A percentile compares a stretch with the other conserved stretches of the same genome.
These are phyloP conservation scores for Syrista parreyssii DNA, from an alignment of 2,888 invertebrate species.

Conservation along the genomic window DNA sequence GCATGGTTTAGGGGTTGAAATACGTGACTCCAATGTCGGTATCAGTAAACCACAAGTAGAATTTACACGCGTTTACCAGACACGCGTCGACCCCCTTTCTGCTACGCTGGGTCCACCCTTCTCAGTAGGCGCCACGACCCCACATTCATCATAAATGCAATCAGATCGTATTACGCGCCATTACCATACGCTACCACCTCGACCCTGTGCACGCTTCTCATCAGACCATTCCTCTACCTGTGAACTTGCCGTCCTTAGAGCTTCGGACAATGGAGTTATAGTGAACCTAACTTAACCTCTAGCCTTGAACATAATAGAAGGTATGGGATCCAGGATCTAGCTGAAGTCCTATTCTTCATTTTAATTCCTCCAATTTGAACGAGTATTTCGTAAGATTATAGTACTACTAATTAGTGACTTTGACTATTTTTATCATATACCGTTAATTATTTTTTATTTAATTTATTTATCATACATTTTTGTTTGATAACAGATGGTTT, in stretches of 20 bases:
- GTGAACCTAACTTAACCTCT: background rate
- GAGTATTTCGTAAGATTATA: background rate
- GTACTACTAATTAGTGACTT: background rate
- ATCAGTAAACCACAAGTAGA: conserved; percentile 49
- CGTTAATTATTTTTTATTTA: background rate
- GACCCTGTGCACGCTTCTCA: conserved; percentile 1
- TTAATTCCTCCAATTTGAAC: background rate
- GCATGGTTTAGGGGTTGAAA: background rate
- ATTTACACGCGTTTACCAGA: conserved; percentile 40
- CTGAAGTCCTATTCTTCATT: background rate
- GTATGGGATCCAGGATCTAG: background rate
- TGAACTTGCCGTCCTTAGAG: background rate
- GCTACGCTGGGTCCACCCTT: conserved; percentile 12
- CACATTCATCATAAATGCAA: conserved; percentile 53
- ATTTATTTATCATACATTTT: background rate
- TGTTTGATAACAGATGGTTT: background rate
- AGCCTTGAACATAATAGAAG: background rate
- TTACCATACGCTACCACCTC: conserved; percentile 45
- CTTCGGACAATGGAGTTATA: background rate
- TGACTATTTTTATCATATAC: background rate
- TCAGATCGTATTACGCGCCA: conserved; percentile 56
- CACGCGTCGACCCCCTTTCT: conserved; percentile 33
- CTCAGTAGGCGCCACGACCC: conserved; percentile 30
- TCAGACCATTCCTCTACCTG: conserved; percentile 6
- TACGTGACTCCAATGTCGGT: conserved; percentile 10